A percentile compares a stretch with the other conserved stretches of the same genome.
Evolutionary conservation across 1,140 invertebrate species (phyloP).

Genomic region (Sycophila sp.): DNA sequence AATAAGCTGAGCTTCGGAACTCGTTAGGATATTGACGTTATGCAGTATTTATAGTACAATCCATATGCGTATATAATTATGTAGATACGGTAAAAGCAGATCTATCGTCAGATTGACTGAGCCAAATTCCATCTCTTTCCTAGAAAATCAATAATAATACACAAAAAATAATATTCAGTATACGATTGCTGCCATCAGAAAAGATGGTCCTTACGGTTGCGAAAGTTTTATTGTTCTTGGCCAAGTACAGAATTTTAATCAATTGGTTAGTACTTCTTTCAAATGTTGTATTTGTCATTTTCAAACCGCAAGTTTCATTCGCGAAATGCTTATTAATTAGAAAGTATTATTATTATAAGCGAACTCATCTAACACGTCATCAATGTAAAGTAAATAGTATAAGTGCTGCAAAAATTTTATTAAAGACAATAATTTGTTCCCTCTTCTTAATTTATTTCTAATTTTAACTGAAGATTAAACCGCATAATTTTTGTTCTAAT

Average conservation of each 20-base stretch:
- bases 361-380: too few relatives aligned
- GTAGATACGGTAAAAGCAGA: not conserved
- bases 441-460: not conserved
- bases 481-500: too few relatives aligned
- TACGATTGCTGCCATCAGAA: too few relatives aligned
- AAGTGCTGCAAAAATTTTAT: not conserved
- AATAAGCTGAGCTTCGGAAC: not conserved
- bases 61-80: not conserved
- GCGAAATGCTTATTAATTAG: not conserved
- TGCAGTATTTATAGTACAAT: conserved; percentile 2
- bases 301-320: not conserved
- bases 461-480: too few relatives aligned
- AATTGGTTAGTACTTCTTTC: conserved; percentile 12
- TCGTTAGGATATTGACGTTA: not conserved
- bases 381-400: too few relatives aligned
- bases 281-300: not conserved
- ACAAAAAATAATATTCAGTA: too few relatives aligned
- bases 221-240: conserved; percentile 21
- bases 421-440: too few relatives aligned
- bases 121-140: not conserved
- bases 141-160: too few relatives aligned
- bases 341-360: too few relatives aligned
- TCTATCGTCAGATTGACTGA: not conserved
- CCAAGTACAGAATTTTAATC: conserved; percentile 24
- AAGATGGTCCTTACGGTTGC: too few relatives aligned